phyloP scores from a whole-genome alignment of 2,888 invertebrate genomes.

The Buathra laborator region DNA sequence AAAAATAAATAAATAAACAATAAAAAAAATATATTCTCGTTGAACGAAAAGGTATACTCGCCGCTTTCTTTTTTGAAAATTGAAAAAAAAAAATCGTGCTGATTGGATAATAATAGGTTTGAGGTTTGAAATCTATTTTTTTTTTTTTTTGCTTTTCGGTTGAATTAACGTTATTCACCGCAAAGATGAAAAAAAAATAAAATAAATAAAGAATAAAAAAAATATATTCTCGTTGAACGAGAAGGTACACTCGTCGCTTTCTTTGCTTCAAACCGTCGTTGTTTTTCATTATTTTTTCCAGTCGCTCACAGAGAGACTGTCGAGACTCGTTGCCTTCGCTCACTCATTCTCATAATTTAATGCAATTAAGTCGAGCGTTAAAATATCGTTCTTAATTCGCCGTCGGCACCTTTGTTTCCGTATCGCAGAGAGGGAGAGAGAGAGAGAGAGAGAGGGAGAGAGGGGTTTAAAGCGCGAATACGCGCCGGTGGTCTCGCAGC shows the following conservation, averaged over 20 bases:
- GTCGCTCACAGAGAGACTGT: slow-evolving; percentile 51
- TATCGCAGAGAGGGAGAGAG: slow-evolving; percentile 45
- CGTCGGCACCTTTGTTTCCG: slow-evolving; percentile 78
- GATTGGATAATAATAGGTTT: slow-evolving; percentile 11
- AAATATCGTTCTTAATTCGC: slow-evolving; percentile 81
- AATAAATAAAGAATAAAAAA: slow-evolving; percentile 16
- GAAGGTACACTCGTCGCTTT: slow-evolving; percentile 58
- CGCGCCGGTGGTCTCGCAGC: slow-evolving; percentile 51
- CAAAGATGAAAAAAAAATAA: slow-evolving; percentile 12
- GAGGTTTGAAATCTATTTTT: background rate
- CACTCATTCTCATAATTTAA: slow-evolving; percentile 74
- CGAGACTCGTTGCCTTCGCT: slow-evolving; percentile 57
- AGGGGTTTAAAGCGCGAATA: slow-evolving; percentile 60
- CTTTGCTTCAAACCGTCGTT: slow-evolving; percentile 61
- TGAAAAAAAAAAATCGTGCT: background rate
- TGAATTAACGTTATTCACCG: slow-evolving; percentile 40
- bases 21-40: slow-evolving; percentile 39
- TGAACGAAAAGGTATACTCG: slow-evolving; percentile 61
- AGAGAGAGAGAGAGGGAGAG: too few species aligned
- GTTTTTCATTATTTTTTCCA: slow-evolving; percentile 55
- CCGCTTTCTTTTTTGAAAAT: slow-evolving; percentile 46
- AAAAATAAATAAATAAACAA: slow-evolving; percentile 25
- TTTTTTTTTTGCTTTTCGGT: slow-evolving; percentile 4
- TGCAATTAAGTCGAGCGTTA: slow-evolving; percentile 81
- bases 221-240: slow-evolving; percentile 59